Evolutionary conservation across 2,888 invertebrate species (phyloP).

Genomic region (Copidosoma aretas): DNA sequence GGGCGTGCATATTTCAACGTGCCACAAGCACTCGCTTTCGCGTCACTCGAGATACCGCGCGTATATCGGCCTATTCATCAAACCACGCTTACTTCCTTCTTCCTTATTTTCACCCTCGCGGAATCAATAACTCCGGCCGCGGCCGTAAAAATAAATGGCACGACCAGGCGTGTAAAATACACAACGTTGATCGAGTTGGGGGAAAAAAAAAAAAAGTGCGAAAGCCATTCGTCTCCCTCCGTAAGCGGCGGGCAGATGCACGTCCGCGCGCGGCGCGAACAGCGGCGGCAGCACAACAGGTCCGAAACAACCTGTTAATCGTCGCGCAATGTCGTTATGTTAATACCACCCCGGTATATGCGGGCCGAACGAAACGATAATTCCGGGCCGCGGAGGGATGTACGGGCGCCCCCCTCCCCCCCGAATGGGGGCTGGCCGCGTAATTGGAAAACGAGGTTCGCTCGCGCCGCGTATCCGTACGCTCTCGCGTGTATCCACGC

Average conservation of each 20-base stretch:
- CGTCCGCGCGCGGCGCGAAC: background rate
- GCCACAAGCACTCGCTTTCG: background rate
- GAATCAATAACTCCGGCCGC: background rate
- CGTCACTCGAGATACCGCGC: background rate
- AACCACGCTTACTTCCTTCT: background rate
- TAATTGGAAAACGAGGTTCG: slow-evolving; percentile 55
- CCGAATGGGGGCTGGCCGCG: slow-evolving; percentile 55
- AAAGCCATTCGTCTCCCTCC: background rate
- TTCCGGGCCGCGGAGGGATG: slow-evolving; percentile 50
- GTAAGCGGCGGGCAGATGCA: background rate
- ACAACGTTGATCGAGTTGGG: background rate
- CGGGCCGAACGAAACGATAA: slow-evolving; percentile 56
- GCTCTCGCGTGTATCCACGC: background rate
- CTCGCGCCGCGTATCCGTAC: slow-evolving; percentile 37
- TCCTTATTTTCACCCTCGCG: background rate
- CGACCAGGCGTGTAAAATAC: background rate
- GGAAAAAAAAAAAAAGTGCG: no score
- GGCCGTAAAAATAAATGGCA: background rate
- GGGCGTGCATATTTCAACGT: background rate
- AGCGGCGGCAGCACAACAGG: slow-evolving; percentile 19
- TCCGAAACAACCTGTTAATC: slow-evolving; percentile 52
- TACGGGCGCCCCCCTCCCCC: slow-evolving; percentile 39
- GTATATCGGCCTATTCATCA: background rate
- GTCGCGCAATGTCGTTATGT: slow-evolving; percentile 54
- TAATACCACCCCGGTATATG: no score